Evolutionary conservation across 2,888 invertebrate genomes (phyloP), one percentile per base, ranked within the genome.

Genomic region (Amiota minor): DNA sequence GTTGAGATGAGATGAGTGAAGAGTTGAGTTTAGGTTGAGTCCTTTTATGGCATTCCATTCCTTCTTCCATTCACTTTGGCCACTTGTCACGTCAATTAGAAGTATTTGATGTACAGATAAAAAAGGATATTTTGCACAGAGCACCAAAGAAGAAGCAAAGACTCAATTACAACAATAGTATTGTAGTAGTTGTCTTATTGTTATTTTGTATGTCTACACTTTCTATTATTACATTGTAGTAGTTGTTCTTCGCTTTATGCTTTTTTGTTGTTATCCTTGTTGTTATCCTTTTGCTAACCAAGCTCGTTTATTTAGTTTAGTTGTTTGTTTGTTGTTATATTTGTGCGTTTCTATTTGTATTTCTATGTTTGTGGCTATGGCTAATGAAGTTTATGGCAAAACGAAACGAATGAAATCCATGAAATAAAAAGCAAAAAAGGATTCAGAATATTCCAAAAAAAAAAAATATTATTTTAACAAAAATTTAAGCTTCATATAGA

Each of bases 11-110:
- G 23, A 2, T 23, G 23, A 23, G 23, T 23, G 1, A 3, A 23
- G 35, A 35, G 35, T 35, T 35, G 6, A 35, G 35, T 35, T 35
- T 4, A 35, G 53, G 14, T 53, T 53, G 53, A 53, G 1, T 53
- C 14, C 53, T 53, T 53, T 53, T 16, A 16, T 16, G 14, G 53
- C 53, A 14, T 53, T 11, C 50, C 14, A 53, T 53, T 53, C 9
- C 53, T 53, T n/a, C n/a, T 14, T 59, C 12, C 59, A 11, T 16
- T 23, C 20, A 6, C n/a, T 53, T 53, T 12, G 20, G 20, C 59
- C 59, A 59, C 59, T 59, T 59, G 59, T 59, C 59, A 59, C 59
- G 59, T 59, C 59, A 59, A 59, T 59, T 59, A 59, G 59, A 16
- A 59, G 59, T 20, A 59, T 53, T 53, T 53, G 53, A 53, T 53